These are phyloP conservation scores for Phalloptychus januarius DNA, from an alignment of 2,797 vertebrate genomes.

Conservation along the genomic window DNA sequence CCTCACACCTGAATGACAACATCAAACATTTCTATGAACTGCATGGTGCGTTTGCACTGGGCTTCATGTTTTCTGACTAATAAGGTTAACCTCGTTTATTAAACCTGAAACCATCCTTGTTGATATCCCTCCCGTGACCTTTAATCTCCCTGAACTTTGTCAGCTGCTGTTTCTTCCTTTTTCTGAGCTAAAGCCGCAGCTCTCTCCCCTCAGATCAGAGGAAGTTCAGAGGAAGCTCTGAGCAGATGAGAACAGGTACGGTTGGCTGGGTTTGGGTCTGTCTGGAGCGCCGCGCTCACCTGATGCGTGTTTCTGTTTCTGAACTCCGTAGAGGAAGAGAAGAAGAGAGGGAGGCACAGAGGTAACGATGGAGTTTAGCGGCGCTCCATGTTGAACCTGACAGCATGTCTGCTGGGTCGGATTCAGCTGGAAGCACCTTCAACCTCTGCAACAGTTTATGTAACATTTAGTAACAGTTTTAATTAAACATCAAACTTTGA, in stretches of 20 bases:
- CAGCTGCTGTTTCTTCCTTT: neutral
- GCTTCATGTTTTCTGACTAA: neutral
- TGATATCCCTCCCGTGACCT: neutral
- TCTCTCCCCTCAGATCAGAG: slow-evolving; percentile 47
- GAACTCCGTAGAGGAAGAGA: neutral
- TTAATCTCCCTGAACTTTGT: neutral
- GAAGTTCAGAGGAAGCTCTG: slow-evolving; percentile 22
- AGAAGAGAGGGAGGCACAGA: neutral
- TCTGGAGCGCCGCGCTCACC: neutral
- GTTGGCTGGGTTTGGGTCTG: neutral
- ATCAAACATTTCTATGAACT: neutral
- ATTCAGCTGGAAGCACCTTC: neutral
- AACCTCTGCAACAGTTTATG: neutral
- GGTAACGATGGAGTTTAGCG: neutral
- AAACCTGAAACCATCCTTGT: neutral
- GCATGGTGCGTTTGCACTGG: neutral
- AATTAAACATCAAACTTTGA: too few species aligned
- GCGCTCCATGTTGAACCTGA: neutral
- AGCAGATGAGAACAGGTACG: slow-evolving; percentile 45
- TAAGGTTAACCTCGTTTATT: neutral
- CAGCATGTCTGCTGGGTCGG: neutral
- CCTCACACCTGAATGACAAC: neutral
- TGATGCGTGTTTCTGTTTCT: neutral
- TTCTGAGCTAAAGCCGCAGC: neutral
- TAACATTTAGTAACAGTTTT: too few species aligned